Evolutionary conservation across 2,888 invertebrate genomes (phyloP), one percentile per base, ranked within the genome.

Genomic region (Pseudeuparius sepicola): DNA sequence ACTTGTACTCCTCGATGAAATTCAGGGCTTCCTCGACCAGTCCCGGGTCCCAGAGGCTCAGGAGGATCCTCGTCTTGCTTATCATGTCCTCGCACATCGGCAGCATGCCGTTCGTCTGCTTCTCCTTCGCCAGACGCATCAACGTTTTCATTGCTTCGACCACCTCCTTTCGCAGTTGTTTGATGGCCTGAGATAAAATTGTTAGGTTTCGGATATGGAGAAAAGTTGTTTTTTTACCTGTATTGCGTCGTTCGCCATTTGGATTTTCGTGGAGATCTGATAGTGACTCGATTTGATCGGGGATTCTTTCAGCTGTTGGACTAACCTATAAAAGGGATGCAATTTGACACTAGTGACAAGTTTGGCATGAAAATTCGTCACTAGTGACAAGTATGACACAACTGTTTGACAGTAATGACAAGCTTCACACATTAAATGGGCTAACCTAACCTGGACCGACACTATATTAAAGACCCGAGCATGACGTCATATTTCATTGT

Each of bases 1-100:
- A 63, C 58, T 78, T 81, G 50, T 84, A 78, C 57, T 83, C 78
- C 49, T 88, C 87, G 28, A 90, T 75, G 50, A 81, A 84, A 6
- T 78, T 75, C 26, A 92, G 67, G 0, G 88, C 84, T 55, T 90
- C 87, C 55, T 90, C 89, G 0, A 92, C 81, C 20, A 87, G 65
- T 5, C 76, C 76, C 0, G 86, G 82, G 56, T 90, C 87, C 84
- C 90, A 92, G 2, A 90, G 70, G 31, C 79, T 77, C 2, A 89
- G 64, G 36, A 92, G 65, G 31, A 82, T 81, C 42, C 80, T 71
- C 0, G 87, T 81, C 68, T 86, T 84, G 16, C 70, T 68, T 37
- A 81, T 73, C 78, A 82, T 81, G 49, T 80, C 78, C 49, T 81
- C 80, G 51, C 81, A 81, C 41, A 81, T 71, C 3, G 78, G 77